Conservation (phyloP, 64 coral and sea anemone genomes). For the Anthopleura sola region DNA sequence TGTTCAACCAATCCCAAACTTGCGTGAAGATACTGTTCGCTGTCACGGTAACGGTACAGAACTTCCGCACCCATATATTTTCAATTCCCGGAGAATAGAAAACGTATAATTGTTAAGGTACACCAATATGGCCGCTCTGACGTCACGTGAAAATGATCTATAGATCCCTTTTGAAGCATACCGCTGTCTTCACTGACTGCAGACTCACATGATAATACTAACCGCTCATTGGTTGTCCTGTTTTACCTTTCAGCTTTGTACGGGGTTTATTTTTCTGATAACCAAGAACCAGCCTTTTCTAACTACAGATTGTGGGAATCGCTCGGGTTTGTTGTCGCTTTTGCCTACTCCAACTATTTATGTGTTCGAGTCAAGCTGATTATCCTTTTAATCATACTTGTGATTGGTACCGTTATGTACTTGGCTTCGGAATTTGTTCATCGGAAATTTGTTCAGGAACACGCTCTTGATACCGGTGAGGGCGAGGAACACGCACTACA, state of each 20-base stretch:
- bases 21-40: too few species aligned
- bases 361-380: conserved; percentile 78
- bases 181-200: not conserved
- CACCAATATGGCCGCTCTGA: too few species aligned
- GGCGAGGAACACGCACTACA: not conserved
- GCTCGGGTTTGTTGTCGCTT: conserved; percentile 78
- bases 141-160: too few species aligned
- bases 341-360: conserved; percentile 68
- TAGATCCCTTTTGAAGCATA: too few species aligned
- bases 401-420: conserved; percentile 60
- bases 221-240: not conserved
- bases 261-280: conserved; percentile 80
- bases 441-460: conserved; percentile 37
- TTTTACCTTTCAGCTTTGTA: conserved; percentile 68
- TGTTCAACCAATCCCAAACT: too few species aligned
- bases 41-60: too few species aligned
- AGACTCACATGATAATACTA: not conserved
- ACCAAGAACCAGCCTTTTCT: conserved; percentile 95
- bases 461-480: not conserved
- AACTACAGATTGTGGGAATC: conserved; percentile 99
- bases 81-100: too few species aligned
- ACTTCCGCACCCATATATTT: too few species aligned
- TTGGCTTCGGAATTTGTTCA: conserved; percentile 62
- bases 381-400: conserved; percentile 59
- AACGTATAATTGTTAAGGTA: too few species aligned